Conservation (phyloP, 1,140 invertebrate species). For the Asbolus verrucosus region DNA sequence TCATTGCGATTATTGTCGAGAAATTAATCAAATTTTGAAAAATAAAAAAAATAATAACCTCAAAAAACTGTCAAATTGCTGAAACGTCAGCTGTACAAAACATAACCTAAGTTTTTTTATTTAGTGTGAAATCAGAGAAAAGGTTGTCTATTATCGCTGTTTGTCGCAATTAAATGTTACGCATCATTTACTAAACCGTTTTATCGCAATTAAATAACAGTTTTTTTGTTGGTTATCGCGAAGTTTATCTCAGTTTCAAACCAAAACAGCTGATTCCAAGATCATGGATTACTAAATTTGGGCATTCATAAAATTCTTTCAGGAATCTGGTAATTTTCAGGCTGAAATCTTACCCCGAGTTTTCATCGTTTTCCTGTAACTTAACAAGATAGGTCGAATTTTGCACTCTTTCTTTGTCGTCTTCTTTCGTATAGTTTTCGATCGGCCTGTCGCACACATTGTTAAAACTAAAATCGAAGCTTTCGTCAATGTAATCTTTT, state of each 20-base stretch:
- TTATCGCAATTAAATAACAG: not conserved
- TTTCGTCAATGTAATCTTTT: conserved; percentile 71
- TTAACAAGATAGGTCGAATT: conserved; percentile 41
- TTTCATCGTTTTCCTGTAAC: conserved; percentile 49
- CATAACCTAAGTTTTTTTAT: not conserved
- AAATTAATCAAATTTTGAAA: conserved; percentile 7
- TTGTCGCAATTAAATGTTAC: not conserved
- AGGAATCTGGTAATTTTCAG: conserved; percentile 1
- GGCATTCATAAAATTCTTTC: conserved; percentile 39
- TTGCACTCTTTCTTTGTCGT: conserved; percentile 28
- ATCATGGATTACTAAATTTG: conserved; percentile 49
- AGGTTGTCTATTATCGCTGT: too few relatives aligned
- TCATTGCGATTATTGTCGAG: not conserved
- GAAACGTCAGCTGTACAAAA: conserved; percentile 1
- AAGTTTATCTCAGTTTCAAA: conserved; percentile 29
- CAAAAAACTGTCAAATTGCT: not conserved
- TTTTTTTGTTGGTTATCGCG: not conserved
- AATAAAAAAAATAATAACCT: not conserved
- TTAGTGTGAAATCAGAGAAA: too few relatives aligned
- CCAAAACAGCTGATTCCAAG: conserved; percentile 28
- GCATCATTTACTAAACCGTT: not conserved
- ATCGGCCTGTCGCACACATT: conserved; percentile 64
- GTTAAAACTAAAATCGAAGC: conserved; percentile 69
- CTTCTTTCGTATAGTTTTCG: conserved; percentile 43
- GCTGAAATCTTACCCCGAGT: conserved; percentile 50